Evolutionary conservation across 2,113 vertebrate species (phyloP), one percentile per base, ranked within the genome.

Genomic region (Pseudopodoces humilis): DNA sequence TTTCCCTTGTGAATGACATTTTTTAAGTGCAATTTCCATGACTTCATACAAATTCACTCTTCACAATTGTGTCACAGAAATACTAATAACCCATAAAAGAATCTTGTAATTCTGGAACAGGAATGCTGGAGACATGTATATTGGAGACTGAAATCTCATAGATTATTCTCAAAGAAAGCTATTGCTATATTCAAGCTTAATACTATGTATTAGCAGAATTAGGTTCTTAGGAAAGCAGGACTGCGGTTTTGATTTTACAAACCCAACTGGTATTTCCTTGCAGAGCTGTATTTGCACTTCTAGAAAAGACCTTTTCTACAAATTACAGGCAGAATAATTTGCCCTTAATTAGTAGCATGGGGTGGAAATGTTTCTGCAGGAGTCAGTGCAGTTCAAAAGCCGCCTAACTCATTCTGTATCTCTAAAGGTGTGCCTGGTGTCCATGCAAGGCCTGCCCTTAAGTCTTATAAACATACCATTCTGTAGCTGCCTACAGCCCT

Each of bases 71-170:
- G 15, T 24, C 7, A 2, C 4, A 79, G 23, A 44, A 79, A 75
- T 27, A 71, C 27, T 24, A 82, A 37, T 3, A 82, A 72, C 13
- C 25, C 53, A 17, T 19, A 56, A 22, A 50, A 88, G 44, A 37
- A 65, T 17, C 50, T 56, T 19, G 22, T 24, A 72, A 21, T 33
- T 58, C 49, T 56, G 6, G 6, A 79, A 49, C 6, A 25, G 20
- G 9, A 71, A 52, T 43, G 24, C 8, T 50, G 43, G 28, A 68
- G 22, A 41, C 6, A 8, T 0, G 0, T 9, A 39, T 13, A 7
- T 8, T 47, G 27, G 17, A 31, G 27, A 33, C 53, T 24, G 10
- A 81, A 84, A 44, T 23, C 44, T 83, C 63, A 47, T 4, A n/a
- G 31, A 28, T 1, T 28, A 18, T 30, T 65, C n/a, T 56, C 13